Conservation (phyloP, 2,797 vertebrate genomes). For the Myotis vivesi region DNA sequence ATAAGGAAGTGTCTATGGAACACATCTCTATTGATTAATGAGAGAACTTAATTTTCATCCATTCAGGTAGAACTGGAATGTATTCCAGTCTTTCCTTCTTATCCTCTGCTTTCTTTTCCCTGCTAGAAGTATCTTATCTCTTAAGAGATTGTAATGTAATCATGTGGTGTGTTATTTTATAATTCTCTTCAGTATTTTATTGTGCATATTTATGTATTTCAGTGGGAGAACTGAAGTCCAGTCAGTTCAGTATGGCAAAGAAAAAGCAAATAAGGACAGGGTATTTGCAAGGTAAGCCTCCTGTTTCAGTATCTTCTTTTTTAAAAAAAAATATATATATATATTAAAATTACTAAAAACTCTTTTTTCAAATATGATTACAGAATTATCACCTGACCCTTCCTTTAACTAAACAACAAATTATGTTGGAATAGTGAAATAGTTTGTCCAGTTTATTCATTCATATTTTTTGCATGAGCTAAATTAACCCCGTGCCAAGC, state of each 20-base stretch:
- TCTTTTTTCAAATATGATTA: neutral
- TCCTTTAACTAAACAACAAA: neutral
- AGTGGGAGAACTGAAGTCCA: conserved; percentile 98
- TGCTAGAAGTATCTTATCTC: conserved; percentile 27
- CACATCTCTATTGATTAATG: conserved; percentile 3
- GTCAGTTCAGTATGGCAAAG: conserved; percentile 99
- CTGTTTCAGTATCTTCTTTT: conserved; percentile 29
- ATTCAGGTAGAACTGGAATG: neutral
- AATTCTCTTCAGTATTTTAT: conserved; percentile 46
- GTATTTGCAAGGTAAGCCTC: conserved; percentile 95
- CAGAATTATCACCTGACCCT: neutral
- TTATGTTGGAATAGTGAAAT: conserved; percentile 32
- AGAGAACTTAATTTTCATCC: neutral
- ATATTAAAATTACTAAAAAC: conserved; percentile 23
- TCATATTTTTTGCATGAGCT: neutral
- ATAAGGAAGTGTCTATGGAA: neutral
- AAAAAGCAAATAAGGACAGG: conserved; percentile 96
- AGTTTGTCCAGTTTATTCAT: conserved; percentile 22
- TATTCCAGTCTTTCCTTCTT: conserved; percentile 10
- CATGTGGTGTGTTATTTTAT: conserved; percentile 22
- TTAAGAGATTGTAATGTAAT: conserved; percentile 24
- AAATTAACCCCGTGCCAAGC: neutral
- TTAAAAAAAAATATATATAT: neutral
- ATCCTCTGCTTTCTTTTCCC: neutral
- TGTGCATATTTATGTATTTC: conserved; percentile 77